Base-by-base conservation (phyloP, 2,888 invertebrate species). In the Pardosa pseudoannulata region DNA sequence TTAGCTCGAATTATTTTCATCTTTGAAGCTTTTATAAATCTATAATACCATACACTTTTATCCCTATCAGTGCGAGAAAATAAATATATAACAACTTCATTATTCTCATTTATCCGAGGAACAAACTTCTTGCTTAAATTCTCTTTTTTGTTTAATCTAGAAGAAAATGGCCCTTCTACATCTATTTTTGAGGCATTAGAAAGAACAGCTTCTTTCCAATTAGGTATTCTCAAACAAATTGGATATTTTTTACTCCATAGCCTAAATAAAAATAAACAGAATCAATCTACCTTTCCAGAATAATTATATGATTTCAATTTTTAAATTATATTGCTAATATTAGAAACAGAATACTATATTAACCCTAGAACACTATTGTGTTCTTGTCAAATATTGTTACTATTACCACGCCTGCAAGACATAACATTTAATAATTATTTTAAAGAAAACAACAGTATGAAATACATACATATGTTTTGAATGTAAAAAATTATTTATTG, bases 181-280 rank as follows among this genome's bases (percentile, higher is more conserved):
- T 28, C 39, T 16, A 64, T 62, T 62, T 76, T 79, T 1, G 71
- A 29, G 80, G 80, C 5, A 76, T 71, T 75, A 88, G 89, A 78
- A 7, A 81, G 56, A 46, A 83, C 76, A 11, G 75, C 65, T 50
- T 79, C 80, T 32, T 82, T 87, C 1, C 68, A 71, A 50, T 75
- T 79, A 0, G 91, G 91, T 50, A 93, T 91, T 56, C 91, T 91
- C 56, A 97, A 93, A 91, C 96, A 96, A 90, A 98, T 96, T 0
- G 98, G 98, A 92, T 97, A 98, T 91, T 97, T 97, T 92, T 97
- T 96, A 92, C 96, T 96, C 97, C 97, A 98, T 0, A 88, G 56
- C n/a, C 88, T 88, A 62, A 6, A 70, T 78, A 74, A 36, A n/a
- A n/a, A n/a, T n/a, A n/a, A n/a, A n/a, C n/a, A n/a, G n/a, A n/a